Evolutionary conservation across 2,113 vertebrate genomes (phyloP).

Genomic region (Hassar affinis): DNA sequence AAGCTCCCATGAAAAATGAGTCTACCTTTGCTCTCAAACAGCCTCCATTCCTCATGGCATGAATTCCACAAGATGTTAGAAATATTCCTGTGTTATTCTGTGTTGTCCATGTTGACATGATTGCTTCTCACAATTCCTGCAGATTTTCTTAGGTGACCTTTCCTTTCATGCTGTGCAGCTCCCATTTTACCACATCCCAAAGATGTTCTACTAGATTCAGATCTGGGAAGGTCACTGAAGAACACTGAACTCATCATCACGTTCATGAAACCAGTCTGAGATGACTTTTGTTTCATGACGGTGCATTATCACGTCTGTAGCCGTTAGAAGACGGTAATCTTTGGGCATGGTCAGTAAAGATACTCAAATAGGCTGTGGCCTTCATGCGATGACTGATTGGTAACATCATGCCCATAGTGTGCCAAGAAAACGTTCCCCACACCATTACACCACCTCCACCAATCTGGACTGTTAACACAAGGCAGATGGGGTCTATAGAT

Average conservation of each 20-base stretch:
- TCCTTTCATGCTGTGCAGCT: background rate
- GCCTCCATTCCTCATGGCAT: background rate
- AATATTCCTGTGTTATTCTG: background rate
- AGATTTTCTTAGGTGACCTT: background rate
- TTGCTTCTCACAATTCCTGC: background rate
- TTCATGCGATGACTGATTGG: background rate
- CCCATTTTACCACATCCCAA: background rate
- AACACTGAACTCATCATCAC: too few species aligned
- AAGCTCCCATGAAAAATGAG: too few species aligned
- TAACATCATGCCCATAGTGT: background rate
- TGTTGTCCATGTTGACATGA: background rate
- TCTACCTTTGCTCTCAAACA: background rate
- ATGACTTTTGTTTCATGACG: background rate
- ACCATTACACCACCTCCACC: background rate
- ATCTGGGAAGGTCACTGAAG: background rate
- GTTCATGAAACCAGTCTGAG: too few species aligned
- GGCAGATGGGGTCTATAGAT: too few species aligned
- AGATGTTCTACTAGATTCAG: background rate
- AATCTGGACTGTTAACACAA: too few species aligned
- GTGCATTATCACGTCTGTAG: background rate
- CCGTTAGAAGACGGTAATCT: background rate
- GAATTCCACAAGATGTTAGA: background rate
- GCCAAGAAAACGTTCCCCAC: background rate
- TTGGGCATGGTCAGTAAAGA: background rate
- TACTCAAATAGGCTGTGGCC: background rate